A percentile compares a stretch with the other conserved stretches of the same genome.
Conservation (phyloP, 2,888 invertebrate species). For the Heliconius sara region DNA sequence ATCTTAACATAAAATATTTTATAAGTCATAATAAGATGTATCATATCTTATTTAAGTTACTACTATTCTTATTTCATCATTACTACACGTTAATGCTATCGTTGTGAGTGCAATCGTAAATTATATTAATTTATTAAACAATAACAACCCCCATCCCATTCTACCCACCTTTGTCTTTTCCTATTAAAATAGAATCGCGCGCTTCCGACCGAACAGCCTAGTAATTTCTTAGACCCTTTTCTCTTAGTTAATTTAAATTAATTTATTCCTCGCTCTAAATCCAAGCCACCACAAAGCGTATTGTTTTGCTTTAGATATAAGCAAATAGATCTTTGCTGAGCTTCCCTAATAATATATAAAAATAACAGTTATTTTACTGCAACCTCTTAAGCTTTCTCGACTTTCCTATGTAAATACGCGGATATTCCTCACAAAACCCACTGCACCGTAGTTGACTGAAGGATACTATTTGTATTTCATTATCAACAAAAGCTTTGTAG, state of each 20-base stretch:
- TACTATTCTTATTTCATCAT: neutral
- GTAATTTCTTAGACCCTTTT: conserved; percentile 75
- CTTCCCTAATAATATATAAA: conserved; percentile 38
- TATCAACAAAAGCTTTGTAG: conserved; percentile 79
- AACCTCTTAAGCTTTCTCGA: conserved; percentile 49
- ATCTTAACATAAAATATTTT: too few species aligned
- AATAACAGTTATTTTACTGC: conserved; percentile 45
- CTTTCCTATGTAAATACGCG: conserved; percentile 54
- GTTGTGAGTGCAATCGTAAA: neutral
- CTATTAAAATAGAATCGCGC: conserved; percentile 72
- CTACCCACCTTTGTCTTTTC: conserved; percentile 72
- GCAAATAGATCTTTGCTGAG: conserved; percentile 28
- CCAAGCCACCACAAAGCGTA: conserved; percentile 61
- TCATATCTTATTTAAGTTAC: neutral
- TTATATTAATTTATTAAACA: conserved; percentile 55
- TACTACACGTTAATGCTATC: neutral
- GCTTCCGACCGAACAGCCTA: conserved; percentile 66
- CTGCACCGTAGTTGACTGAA: conserved; percentile 71
- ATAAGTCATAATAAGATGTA: too few species aligned
- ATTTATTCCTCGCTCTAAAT: conserved; percentile 71
- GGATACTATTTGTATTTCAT: conserved; percentile 81
- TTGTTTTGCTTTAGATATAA: conserved; percentile 51
- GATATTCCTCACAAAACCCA: conserved; percentile 67
- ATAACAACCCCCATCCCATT: conserved; percentile 70
- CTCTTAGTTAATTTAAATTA: conserved; percentile 79